These are phyloP conservation scores for Diarsia dahlii DNA, from an alignment of 2,888 invertebrate species.

Conservation along the genomic window DNA sequence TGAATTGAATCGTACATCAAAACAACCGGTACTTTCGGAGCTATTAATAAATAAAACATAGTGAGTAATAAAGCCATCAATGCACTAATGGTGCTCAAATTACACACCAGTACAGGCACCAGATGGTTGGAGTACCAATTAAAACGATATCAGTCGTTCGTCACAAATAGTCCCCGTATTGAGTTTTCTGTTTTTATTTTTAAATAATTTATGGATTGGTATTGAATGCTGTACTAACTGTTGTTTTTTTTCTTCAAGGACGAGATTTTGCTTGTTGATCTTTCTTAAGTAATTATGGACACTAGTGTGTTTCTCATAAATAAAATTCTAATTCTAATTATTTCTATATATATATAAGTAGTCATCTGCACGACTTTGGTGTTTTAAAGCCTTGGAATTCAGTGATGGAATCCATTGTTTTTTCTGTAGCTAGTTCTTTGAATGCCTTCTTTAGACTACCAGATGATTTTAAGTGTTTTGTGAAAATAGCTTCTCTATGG, in stretches of 20 bases:
- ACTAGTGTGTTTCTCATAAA: too few relatives aligned
- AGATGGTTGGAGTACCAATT: constrained; percentile 70
- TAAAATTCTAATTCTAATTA: too few relatives aligned
- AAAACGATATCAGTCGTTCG: constrained; percentile 67
- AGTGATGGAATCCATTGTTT: too few relatives aligned
- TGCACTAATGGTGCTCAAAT: constrained; percentile 70
- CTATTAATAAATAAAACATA: constrained; percentile 65
- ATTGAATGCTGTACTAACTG: not conserved
- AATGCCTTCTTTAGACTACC: too few relatives aligned
- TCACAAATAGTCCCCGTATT: constrained; percentile 37
- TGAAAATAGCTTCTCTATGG: too few relatives aligned
- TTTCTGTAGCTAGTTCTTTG: too few relatives aligned
- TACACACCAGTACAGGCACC: constrained; percentile 63
- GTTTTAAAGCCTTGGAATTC: too few relatives aligned
- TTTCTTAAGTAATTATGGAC: too few relatives aligned
- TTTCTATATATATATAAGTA: too few relatives aligned
- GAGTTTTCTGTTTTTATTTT: constrained; percentile 33
- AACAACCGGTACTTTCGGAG: constrained; percentile 40
- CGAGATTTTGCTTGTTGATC: too few relatives aligned
- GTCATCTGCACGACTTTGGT: too few relatives aligned
- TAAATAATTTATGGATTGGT: constrained; percentile 23
- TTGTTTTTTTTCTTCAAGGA: not conserved
- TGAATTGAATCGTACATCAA: constrained; percentile 44
- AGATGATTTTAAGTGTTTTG: too few relatives aligned
- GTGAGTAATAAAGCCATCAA: constrained; percentile 68